Percentiles rank a stretch among this genome's conserved stretches.
Conservation (phyloP, 1,140 invertebrate genomes). For the Pseudobourletiella spinata region DNA sequence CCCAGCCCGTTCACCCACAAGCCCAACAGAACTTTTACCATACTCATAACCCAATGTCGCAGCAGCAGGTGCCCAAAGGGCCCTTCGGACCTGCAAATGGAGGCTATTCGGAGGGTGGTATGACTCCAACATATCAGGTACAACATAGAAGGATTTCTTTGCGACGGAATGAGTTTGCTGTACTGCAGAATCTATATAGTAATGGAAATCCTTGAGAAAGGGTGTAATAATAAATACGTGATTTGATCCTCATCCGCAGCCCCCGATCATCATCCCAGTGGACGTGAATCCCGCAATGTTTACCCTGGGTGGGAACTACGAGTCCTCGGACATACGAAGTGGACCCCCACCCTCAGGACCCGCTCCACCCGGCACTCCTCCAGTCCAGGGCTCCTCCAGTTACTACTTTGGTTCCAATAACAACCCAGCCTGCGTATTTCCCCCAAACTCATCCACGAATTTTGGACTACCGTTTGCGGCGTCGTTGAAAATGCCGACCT, state of each 20-base stretch:
- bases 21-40: slow-evolving; percentile 28
- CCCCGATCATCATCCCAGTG: slow-evolving; percentile 23
- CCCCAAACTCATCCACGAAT: not conserved
- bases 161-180: not conserved
- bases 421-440: slow-evolving; percentile 6
- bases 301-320: slow-evolving; percentile 24
- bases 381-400: slow-evolving; percentile 20
- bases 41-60: slow-evolving; percentile 15
- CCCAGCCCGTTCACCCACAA: slow-evolving; percentile 11
- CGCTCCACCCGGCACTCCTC: slow-evolving; percentile 24
- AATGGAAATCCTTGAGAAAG: too few species aligned
- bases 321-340: slow-evolving; percentile 21
- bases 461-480: slow-evolving; percentile 1
- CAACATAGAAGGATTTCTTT: not conserved
- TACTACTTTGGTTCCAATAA: slow-evolving; percentile 24
- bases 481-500: slow-evolving; percentile 2
- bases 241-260: not conserved
- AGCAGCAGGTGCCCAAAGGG: slow-evolving; percentile 14
- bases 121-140: slow-evolving; percentile 19
- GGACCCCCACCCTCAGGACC: slow-evolving; percentile 17
- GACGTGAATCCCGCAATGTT: slow-evolving; percentile 18
- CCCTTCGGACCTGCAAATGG: slow-evolving; percentile 20
- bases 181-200: not conserved
- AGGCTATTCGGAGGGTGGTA: slow-evolving; percentile 25
- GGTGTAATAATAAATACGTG: too few species aligned